Evolutionary conservation across 2,888 invertebrate genomes (phyloP), one percentile per base, ranked within the genome.

Genomic region (Protophormia terraenovae): DNA sequence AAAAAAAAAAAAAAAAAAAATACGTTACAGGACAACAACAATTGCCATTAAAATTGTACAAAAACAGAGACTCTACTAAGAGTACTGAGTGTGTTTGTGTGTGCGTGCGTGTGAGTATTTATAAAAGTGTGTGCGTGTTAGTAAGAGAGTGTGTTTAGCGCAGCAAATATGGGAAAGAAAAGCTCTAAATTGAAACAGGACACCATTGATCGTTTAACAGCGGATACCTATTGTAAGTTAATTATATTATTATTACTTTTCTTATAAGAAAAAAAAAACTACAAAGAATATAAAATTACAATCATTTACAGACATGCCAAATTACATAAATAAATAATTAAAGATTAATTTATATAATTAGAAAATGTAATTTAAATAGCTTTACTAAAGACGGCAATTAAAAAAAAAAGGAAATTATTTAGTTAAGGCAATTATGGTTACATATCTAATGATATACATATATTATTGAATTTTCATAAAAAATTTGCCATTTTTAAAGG

Each of bases 141-240:
- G 53, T 53, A 10, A 10, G 32, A 16, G 35, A n/a, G 77, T 47
- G 67, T 45, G 47, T 60, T 60, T 38, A 69, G 47, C 8, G 29
- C 66, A 87, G 66, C 62, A 80, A 95, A 94, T 90, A 98, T 98
- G 98, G 98, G 98, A 91, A 98, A 98, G 95, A 97, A 97, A 94
- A 97, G 97, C 93, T 98, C 98, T 84, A 98, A 98, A 94, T 95
- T 98, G 93, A 98, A 97, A 95, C 97, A 97, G 93, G 98, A 98
- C 93, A 97, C 98, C 90, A 97, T 98, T 93, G 97, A 97, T 93
- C 95, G 97, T 89, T 95, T 98, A 89, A 98, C 97, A 89, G 96
- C 96, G 88, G 97, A 97, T 90, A 98, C 98, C 88, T 98, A 98
- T 94, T 98, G 98, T 98, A 93, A 97, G 97, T 91, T 38, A 79